phyloP scores from a whole-genome alignment of 30 jellyfish, hydroid and myxozoan genomes.

The Hydractinia echinata region DNA sequence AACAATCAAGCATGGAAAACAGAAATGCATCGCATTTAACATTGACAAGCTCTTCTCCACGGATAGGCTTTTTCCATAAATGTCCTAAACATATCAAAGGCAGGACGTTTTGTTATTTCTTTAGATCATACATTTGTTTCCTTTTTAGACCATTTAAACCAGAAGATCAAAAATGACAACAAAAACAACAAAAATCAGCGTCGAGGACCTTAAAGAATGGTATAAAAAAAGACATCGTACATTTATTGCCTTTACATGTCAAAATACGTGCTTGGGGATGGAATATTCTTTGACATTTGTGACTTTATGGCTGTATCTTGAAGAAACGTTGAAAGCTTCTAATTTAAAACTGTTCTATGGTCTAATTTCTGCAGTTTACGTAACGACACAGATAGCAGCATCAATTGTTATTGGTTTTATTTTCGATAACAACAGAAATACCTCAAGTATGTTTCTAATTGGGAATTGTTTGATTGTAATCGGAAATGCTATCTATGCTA shows the following conservation, averaged over 20 bases:
- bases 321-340: not conserved
- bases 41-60: too few relatives aligned
- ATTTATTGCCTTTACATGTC: not conserved
- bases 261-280: not conserved
- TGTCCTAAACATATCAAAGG: too few relatives aligned
- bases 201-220: not conserved
- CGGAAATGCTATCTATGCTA: not conserved
- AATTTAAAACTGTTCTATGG: not conserved
- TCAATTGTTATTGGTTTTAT: not conserved
- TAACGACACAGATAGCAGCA: not conserved
- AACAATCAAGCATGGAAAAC: too few relatives aligned
- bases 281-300: conserved; percentile 2
- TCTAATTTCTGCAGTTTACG: not conserved
- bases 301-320: not conserved
- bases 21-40: too few relatives aligned
- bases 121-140: too few relatives aligned
- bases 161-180: too few relatives aligned
- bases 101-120: too few relatives aligned
- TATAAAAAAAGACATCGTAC: not conserved
- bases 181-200: too few relatives aligned
- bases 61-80: too few relatives aligned
- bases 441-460: not conserved
- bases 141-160: too few relatives aligned
- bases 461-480: not conserved
- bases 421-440: not conserved